Conservation (phyloP, 2,797 vertebrate genomes). For the Coregonus ussuriensis region DNA sequence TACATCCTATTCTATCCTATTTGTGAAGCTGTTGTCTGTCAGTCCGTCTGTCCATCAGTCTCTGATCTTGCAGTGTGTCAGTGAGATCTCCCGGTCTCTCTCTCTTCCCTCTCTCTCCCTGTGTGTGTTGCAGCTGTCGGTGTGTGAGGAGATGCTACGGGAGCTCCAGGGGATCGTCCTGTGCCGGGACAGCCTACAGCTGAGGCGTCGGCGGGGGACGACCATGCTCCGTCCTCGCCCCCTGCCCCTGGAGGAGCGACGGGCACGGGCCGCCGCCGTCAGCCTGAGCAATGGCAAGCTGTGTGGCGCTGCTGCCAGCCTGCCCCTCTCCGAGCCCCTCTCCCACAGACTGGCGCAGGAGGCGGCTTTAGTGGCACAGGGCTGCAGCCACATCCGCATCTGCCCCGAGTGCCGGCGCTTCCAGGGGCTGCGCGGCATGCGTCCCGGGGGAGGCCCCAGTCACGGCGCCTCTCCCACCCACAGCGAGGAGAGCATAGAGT, state of each 20-base stretch:
- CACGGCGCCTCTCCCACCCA: conserved; percentile 79
- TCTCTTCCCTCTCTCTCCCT: background rate
- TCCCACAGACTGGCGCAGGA: conserved; percentile 96
- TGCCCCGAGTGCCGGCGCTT: conserved; percentile 97
- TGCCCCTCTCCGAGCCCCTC: conserved; percentile 87
- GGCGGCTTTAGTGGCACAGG: conserved; percentile 88
- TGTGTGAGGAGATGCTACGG: conserved; percentile 95
- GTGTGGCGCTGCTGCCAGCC: conserved; percentile 83
- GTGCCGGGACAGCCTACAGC: conserved; percentile 91
- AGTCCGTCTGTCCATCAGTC: background rate
- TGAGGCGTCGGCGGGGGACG: conserved; percentile 79
- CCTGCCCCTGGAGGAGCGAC: conserved; percentile 80
- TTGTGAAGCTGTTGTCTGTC: background rate
- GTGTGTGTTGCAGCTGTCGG: conserved; percentile 81
- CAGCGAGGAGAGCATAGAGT: conserved; percentile 94
- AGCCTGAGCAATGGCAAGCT: conserved; percentile 97
- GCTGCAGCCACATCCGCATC: conserved; percentile 94
- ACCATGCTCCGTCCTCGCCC: conserved; percentile 77
- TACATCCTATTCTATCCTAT: too few species aligned
- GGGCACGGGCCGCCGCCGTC: conserved; percentile 74
- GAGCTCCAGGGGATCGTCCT: conserved; percentile 94
- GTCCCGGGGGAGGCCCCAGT: conserved; percentile 60
- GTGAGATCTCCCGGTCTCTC: background rate
- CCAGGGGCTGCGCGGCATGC: conserved; percentile 86
- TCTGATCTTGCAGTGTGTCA: conserved; percentile 4